Evolutionary conservation across 2,888 invertebrate species (phyloP), one percentile per base, ranked within the genome.

Genomic region (Psococerastis gibbosa): DNA sequence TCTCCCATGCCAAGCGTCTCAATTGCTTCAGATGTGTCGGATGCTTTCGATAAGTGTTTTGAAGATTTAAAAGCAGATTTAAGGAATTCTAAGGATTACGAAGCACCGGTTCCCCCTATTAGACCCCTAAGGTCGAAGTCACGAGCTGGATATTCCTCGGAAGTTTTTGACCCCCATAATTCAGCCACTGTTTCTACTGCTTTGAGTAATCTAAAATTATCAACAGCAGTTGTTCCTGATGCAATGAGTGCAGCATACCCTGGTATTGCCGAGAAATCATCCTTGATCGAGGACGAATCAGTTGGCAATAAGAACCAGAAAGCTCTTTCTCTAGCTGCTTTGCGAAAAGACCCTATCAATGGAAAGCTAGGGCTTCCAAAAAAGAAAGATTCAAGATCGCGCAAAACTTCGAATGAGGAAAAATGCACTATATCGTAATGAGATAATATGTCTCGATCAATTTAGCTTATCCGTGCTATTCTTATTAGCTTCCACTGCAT

Each of bases 371-470:
- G n/a, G n/a, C 27, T 27, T 6, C 27, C 27, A 27, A 27, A 27
- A 27, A 27, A 27, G 11, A 27, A 27, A 9, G 27, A 11, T 9
- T 27, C 27, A 11, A 6, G 27, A 27, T 27, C 27, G 27, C 6
- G 27, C 8, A 27, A 27, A 27, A 27, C 27, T 6, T 27, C 27
- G 8, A 27, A 11, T 27, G 31, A 41, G 23, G 41, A 43, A 31
- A 43, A 20, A n/a, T 33, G 32, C 32, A 13, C 32, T 11, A 38
- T 43, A 5, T 43, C 33, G 4, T 43, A 43, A 32, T 15, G 3
- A n/a, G n/a, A n/a, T n/a, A n/a, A n/a, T n/a, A n/a, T n/a, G n/a
- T n/a, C n/a, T n/a, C n/a, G n/a, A n/a, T n/a, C n/a, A n/a, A n/a
- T n/a, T n/a, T n/a, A n/a, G n/a, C n/a, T n/a, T n/a, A n/a, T n/a